Evolutionary conservation across 2,113 vertebrate genomes (phyloP).

Genomic region (Chaetorhynchus papuensis): DNA sequence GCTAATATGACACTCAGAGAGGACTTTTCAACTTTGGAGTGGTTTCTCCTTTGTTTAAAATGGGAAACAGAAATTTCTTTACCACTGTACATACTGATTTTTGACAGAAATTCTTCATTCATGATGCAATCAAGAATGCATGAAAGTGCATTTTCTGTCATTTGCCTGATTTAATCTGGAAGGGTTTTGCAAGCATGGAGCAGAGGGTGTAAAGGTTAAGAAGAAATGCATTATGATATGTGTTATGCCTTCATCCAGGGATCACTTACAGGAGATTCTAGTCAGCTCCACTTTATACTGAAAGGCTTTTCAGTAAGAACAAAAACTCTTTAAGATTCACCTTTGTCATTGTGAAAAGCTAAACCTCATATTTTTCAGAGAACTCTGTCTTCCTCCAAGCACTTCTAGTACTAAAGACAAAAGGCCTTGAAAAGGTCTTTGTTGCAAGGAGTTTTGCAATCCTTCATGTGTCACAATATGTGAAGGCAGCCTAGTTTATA

Average conservation of each 20-base stretch:
- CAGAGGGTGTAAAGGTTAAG: not conserved
- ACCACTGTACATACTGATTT: not conserved
- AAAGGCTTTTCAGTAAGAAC: conserved; percentile 6
- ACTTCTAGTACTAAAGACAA: conserved; percentile 6
- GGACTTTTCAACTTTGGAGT: not conserved
- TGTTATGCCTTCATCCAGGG: not conserved
- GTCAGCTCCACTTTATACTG: not conserved
- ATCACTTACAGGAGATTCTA: conserved; percentile 32
- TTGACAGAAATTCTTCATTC: not conserved
- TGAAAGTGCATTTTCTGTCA: not conserved
- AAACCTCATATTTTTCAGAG: conserved; percentile 46
- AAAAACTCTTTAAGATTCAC: conserved; percentile 60
- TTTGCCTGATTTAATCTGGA: not conserved
- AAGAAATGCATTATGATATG: not conserved
- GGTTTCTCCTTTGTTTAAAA: not conserved
- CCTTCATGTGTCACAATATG: not conserved
- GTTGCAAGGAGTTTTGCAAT: conserved; percentile 65
- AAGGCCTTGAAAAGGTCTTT: conserved; percentile 65
- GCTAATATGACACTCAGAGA: not conserved
- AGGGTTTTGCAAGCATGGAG: not conserved
- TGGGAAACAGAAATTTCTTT: not conserved
- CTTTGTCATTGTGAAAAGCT: conserved; percentile 60
- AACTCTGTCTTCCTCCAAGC: conserved; percentile 21
- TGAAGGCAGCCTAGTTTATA: conserved; percentile 38
- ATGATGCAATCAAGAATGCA: not conserved